Base-by-base conservation (phyloP, 2,797 vertebrate species). In the Anabas testudineus region DNA sequence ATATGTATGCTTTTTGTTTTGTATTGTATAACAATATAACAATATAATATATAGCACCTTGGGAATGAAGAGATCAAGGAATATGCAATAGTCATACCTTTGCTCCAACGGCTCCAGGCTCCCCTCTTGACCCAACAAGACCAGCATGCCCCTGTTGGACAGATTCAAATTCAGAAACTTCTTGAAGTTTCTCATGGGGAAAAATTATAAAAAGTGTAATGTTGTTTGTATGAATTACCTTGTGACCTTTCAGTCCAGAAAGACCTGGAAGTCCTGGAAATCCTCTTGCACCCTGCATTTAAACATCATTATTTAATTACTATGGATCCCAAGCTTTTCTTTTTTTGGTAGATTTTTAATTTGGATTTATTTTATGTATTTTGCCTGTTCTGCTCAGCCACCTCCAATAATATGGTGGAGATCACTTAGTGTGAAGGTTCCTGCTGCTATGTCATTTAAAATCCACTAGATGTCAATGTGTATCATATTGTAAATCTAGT, bases 211-310 rank as follows among this genome's bases (percentile, higher is more conserved):
- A 30, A 47, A 19, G 12, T 18, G 41, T n/a, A 42, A n/a, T 42
- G 10, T 46, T 4, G 19, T 21, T 10, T 22, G 1, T 10, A 10
- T 46, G 73, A 94, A 95, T 93, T 93, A 99, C 98, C 89, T 94
- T 94, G 69, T 93, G 94, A 70, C 98, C 98, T 85, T 97, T 99
- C 65, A 96, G 87, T 78, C 98, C 98, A 77, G 96, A 95, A 22
- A 93, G 94, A 84, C 98, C 98, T 48, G 97, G 97, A 78, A 96
- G 95, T 80, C 98, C 98, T 66, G 97, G 97, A 81, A 99, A 99
- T 34, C 98, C 98, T 91, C 97, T 93, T 18, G 92, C 87, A 16
- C 98, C 97, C 96, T 90, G 56, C 5, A 42, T 52, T 45, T n/a
- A 61, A 71, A 47, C 14, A 46, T 46, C 2, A 19, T 3, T 12